Evolutionary conservation across 2,797 vertebrate species (phyloP), one percentile per base, ranked within the genome.

Genomic region (Labroides dimidiatus): DNA sequence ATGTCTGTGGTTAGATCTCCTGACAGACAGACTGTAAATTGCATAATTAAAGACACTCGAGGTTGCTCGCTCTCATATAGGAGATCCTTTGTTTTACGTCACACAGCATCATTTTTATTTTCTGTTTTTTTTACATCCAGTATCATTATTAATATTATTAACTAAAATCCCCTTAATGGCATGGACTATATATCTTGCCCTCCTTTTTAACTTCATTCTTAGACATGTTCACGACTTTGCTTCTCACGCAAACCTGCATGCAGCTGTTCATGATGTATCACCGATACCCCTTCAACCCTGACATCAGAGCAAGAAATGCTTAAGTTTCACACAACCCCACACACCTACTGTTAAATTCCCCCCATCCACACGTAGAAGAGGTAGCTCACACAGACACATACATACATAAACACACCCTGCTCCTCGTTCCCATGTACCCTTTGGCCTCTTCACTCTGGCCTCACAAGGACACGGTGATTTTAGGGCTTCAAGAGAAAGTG

Each of bases 21-120:
- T 94, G 95, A 95, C 94, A 94, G 93, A 89, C 93, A 91, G 37
- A 93, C 94, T 95, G 94, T 95, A 97, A 96, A 96, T 96, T 95
- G 95, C 55, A 58, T 11, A 64, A 77, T 81, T 64, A 78, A 77
- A 80, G 58, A 68, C 71, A 87, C 47, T 59, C 56, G 56, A 74
- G 56, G 63, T 67, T 64, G 19, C 42, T 56, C 65, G 57, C 71
- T 73, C 48, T 64, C 65, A 47, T 6, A 49, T 56, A 27, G 57
- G 92, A 94, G 95, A 95, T 92, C 47, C 55, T 41, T 69, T 79
- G 55, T 75, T 78, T 76, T 77, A 59, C 57, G 68, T 72, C 23
- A 62, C 36, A 55, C 50, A 6, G 6, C 6, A 4, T 43, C 59
- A 21, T n/a, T 65, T 61, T 39, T 37, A 55, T 64, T 17, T 23